These are phyloP conservation scores for Onychomys arenicola DNA, from an alignment of 2,797 vertebrate genomes.

Conservation along the genomic window DNA sequence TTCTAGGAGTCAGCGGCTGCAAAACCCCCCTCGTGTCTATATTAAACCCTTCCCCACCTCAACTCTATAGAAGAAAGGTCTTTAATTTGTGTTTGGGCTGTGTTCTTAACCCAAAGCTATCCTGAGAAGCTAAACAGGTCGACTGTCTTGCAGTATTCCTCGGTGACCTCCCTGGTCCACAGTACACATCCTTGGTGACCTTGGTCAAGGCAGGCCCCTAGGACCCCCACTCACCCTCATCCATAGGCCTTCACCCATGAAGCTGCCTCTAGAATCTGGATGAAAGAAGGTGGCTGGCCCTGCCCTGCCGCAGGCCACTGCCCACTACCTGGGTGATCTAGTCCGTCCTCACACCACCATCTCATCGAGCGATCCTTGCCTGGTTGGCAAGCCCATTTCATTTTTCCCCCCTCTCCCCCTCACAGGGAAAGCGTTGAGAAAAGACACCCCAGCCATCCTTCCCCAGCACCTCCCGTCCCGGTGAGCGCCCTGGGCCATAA, in stretches of 20 bases:
- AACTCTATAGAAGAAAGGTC: neutral
- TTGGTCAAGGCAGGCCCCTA: neutral
- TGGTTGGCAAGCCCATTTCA: neutral
- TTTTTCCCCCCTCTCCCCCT: neutral
- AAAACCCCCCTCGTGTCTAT: fast-evolving
- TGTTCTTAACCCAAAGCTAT: neutral
- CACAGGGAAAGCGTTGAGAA: slow-evolving; percentile 95
- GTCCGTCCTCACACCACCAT: slow-evolving; percentile 50
- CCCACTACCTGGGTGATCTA: neutral
- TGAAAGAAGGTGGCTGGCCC: neutral
- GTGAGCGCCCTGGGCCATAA: slow-evolving; percentile 92
- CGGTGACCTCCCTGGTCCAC: fast-evolving
- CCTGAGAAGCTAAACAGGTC: neutral
- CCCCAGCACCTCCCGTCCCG: slow-evolving; percentile 93
- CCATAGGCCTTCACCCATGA: neutral
- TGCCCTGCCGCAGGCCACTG: neutral
- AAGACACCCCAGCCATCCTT: slow-evolving; percentile 94
- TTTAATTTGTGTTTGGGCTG: neutral
- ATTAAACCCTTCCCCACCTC: fast-evolving
- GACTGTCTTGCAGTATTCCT: fast-evolving
- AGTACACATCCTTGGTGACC: neutral
- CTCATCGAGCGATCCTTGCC: slow-evolving; percentile 39
- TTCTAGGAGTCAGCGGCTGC: neutral
- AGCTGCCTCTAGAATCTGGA: neutral
- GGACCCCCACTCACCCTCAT: neutral